Evolutionary conservation across 92 coral and sea anemone species (phyloP), one percentile per base, ranked within the genome.

Genomic region (Pocillopora meandrina): DNA sequence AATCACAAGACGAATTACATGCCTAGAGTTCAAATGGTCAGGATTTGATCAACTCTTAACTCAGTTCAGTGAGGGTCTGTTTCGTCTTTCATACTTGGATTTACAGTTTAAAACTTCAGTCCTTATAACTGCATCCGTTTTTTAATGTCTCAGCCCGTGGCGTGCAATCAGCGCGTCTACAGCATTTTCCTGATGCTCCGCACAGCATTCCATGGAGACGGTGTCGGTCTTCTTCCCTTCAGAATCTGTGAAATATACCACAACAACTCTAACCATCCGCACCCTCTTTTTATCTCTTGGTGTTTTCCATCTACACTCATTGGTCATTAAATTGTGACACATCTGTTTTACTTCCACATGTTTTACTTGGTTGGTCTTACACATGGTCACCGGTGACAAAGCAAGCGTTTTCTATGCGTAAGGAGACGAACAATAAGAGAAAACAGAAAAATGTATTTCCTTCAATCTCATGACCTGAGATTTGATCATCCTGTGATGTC

Each of bases 211-310:
- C 56, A 56, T 35, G 23, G 26, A 61, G 58, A 82, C 86, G 21
- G 15, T 6, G 26, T 72, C 80, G 17, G 78, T 71, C 17, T 26
- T 26, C 71, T 56, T 76, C 56, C 58, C 20, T 58, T 61, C 12
- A 31, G 86, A 26, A 35, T 82, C 86, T 15, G 80, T 82, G 80
- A 68, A 82, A 56, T 72, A 72, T 6, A 58, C 18, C n/a, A 82
- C 64, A 33, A 7, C 0, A 0, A 82, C 80, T 31, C 86, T 72
- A 72, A 82, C 86, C 86, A 82, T 82, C 59, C 80, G 31, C 15
- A 82, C 86, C 56, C 61, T 72, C 86, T 72, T 82, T 66, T 72
- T 72, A 60, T 72, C 86, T 16, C 11, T 13, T 5, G 59, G 23
- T 15, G 80, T 82, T 21, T 47, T 71, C 67, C 61, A 82, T 35